These are phyloP conservation scores for Orthonevra nobilis DNA, from an alignment of 2,888 invertebrate genomes.

Conservation along the genomic window DNA sequence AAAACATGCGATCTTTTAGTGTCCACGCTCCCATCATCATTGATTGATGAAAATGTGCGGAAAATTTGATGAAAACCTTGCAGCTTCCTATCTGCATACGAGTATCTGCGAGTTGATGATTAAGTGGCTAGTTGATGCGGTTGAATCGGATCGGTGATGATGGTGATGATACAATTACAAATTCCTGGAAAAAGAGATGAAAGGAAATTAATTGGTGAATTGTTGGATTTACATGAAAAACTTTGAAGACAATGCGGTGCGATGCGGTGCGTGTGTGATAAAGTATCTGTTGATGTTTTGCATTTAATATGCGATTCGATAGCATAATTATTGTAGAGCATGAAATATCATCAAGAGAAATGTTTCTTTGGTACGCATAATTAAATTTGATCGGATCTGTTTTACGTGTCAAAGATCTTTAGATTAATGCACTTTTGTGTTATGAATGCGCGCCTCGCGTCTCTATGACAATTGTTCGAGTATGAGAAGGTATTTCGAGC, in stretches of 20 bases:
- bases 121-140: too few relatives aligned
- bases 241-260: slow-evolving; percentile 19
- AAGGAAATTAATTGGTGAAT: slow-evolving; percentile 53
- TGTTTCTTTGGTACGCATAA: slow-evolving; percentile 44
- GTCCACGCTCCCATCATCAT: too few relatives aligned
- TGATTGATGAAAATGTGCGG: slow-evolving; percentile 20
- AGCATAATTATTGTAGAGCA: slow-evolving; percentile 16
- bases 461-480: too few relatives aligned
- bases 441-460: too few relatives aligned
- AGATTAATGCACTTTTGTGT: slow-evolving; percentile 50
- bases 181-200: slow-evolving; percentile 60
- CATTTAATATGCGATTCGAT: slow-evolving; percentile 43
- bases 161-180: too few relatives aligned
- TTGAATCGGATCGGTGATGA: too few relatives aligned
- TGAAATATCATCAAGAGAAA: slow-evolving; percentile 17
- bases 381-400: slow-evolving; percentile 44
- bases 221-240: background rate
- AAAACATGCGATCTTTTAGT: too few relatives aligned
- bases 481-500: background rate
- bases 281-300: slow-evolving; percentile 59
- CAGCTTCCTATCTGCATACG: background rate
- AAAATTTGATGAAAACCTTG: slow-evolving; percentile 25
- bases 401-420: slow-evolving; percentile 54
- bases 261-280: slow-evolving; percentile 37
- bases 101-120: slow-evolving; percentile 21